These are phyloP conservation scores for Lasioglossum figueresi DNA, from an alignment of 2,888 invertebrate species.

Conservation along the genomic window DNA sequence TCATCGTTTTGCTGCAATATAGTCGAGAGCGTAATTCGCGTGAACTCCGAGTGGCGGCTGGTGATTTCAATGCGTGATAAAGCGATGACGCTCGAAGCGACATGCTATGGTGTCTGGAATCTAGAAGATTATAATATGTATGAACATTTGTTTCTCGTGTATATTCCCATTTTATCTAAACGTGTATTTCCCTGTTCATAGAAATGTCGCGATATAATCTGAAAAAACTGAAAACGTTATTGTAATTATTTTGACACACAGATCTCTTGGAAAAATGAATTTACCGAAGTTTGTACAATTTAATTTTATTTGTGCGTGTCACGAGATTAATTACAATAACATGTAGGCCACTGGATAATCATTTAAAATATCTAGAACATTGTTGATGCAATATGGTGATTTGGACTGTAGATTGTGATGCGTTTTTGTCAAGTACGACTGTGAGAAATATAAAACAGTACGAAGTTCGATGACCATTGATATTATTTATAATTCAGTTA, in stretches of 20 bases:
- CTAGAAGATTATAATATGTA: neutral
- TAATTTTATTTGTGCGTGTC: neutral
- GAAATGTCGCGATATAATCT: neutral
- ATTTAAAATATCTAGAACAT: too few species aligned
- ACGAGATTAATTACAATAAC: neutral
- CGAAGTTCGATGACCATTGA: neutral
- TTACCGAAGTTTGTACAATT: neutral
- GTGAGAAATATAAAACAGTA: neutral
- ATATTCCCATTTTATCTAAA: neutral
- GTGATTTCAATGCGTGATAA: conserved; percentile 14
- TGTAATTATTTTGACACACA: neutral
- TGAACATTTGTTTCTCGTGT: neutral
- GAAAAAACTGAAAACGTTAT: neutral
- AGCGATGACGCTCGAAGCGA: neutral
- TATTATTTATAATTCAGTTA: neutral
- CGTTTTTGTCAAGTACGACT: neutral
- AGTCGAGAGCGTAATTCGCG: neutral
- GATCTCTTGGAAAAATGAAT: neutral
- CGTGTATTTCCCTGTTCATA: neutral
- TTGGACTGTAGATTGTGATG: neutral
- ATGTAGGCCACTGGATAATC: too few species aligned
- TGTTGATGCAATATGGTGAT: neutral
- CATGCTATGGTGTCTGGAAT: neutral
- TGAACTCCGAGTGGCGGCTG: neutral
- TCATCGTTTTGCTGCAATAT: conserved; percentile 1